Evolutionary conservation across 2,797 vertebrate genomes (phyloP).

Genomic region (Melanotaenia trifasciata): DNA sequence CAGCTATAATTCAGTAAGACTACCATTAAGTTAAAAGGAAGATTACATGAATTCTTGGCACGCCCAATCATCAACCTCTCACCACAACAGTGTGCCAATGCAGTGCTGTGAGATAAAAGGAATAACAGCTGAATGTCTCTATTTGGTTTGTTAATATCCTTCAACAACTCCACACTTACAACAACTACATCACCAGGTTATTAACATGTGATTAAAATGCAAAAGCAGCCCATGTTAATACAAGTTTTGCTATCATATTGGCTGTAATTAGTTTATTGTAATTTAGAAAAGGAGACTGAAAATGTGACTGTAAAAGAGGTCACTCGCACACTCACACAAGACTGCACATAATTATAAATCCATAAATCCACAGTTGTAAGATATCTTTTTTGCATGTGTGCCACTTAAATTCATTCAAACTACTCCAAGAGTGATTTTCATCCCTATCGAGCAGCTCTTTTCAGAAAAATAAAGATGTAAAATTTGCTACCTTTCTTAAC

Average conservation of each 20-base stretch:
- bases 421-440: not conserved
- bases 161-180: not conserved
- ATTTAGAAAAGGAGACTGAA: not conserved
- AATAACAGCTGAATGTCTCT: constrained; percentile 14
- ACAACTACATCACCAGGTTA: not conserved
- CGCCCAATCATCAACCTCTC: constrained; percentile 12
- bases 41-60: constrained; percentile 24
- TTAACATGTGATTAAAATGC: not conserved
- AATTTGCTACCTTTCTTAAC: not conserved
- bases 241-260: not conserved
- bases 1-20: constrained; percentile 23
- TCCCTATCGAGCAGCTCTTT: too few relatives aligned
- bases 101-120: constrained; percentile 21
- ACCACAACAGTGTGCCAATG: constrained; percentile 19
- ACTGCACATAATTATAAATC: not conserved
- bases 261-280: not conserved
- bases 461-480: not conserved
- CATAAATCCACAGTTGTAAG: not conserved
- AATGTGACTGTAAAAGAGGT: not conserved
- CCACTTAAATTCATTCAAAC: not conserved
- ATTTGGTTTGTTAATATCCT: constrained; percentile 14
- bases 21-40: constrained; percentile 13
- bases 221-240: not conserved
- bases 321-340: too few relatives aligned
- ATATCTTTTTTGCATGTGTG: not conserved